These are phyloP conservation scores for Sebastes miniatus DNA, from an alignment of 2,797 vertebrate species.

Conservation along the genomic window DNA sequence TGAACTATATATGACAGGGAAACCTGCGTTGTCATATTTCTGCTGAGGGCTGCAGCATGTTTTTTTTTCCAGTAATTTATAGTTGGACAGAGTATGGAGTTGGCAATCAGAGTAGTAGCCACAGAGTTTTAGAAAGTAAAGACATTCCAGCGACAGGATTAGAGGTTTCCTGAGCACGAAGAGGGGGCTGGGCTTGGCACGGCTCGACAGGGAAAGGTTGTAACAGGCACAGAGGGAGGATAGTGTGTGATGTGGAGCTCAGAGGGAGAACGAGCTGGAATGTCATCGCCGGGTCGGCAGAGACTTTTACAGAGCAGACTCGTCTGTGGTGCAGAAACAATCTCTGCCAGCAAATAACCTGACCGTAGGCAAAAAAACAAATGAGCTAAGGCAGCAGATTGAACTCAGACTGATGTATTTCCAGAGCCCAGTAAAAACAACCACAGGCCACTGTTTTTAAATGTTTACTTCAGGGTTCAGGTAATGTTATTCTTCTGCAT, in stretches of 20 bases:
- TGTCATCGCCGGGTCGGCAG: slow-evolving; percentile 24
- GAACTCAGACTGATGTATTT: slow-evolving; percentile 39
- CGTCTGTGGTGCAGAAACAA: slow-evolving; percentile 29
- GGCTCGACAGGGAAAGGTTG: slow-evolving; percentile 19
- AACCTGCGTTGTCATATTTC: slow-evolving; percentile 29
- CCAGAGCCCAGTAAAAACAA: slow-evolving; percentile 40
- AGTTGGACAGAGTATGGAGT: slow-evolving; percentile 17
- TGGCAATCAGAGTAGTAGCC: slow-evolving; percentile 30
- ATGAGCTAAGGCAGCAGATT: slow-evolving; percentile 58
- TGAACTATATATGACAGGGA: slow-evolving; percentile 1
- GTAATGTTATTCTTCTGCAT: slow-evolving; percentile 30
- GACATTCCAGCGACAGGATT: slow-evolving; percentile 57
- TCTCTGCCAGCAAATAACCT: slow-evolving; percentile 53
- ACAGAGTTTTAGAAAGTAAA: slow-evolving; percentile 38
- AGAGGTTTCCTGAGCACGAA: slow-evolving; percentile 57
- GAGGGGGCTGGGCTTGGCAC: slow-evolving; percentile 34
- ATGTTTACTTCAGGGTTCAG: slow-evolving; percentile 27
- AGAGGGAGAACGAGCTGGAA: slow-evolving; percentile 40
- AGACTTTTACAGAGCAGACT: slow-evolving; percentile 43
- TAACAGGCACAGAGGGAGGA: slow-evolving; percentile 61
- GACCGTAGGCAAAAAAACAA: slow-evolving; percentile 49
- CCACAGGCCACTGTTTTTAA: slow-evolving; percentile 25
- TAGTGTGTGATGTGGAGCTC: slow-evolving; percentile 47
- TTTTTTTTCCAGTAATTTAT: slow-evolving; percentile 13
- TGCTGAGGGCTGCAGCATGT: slow-evolving; percentile 30